Base-by-base conservation (phyloP, 2,888 invertebrate genomes). In the Sepioteuthis lessoniana region DNA sequence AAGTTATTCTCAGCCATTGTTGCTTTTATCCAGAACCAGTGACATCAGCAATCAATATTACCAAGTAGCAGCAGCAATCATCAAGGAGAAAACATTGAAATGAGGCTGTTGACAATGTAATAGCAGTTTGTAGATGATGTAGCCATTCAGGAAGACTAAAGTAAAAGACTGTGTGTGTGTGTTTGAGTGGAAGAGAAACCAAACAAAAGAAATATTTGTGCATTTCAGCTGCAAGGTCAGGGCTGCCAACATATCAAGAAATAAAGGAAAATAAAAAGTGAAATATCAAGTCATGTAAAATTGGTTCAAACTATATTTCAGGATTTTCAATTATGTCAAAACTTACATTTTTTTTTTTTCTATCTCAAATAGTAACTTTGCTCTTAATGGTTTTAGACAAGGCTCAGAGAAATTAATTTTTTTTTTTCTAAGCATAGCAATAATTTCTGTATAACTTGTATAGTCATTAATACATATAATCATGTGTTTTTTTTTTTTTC, bases 21-120 rank as follows among this genome's bases (percentile, higher is more conserved):
- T 76, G 76, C n/a, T 76, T n/a, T 76, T 76, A 76, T 76, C 76
- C n/a, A n/a, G n/a, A 76, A 19, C 76, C 76, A 76, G n/a, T 76
- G 76, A 76, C 76, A 76, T 76, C 76, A 76, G 76, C 76, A n/a
- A 76, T 76, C 76, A n/a, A 76, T 76, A 76, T 76, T 76, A 25
- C 31, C 31, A 60, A 35, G n/a, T 35, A 76, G 16, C 76, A 76
- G 76, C n/a, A 76, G 76, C 76, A 31, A 31, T 7, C 8, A 31
- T 5, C 5, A 60, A 10, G 10, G n/a, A 76, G n/a, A n/a, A 76
- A n/a, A n/a, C n/a, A n/a, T 19, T n/a, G 76, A n/a, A 35, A n/a
- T 76, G n/a, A 76, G n/a, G 76, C 76, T 76, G 76, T 76, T 76
- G 76, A 76, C 76, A 76, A 25, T 76, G 76, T n/a, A 35, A 76